Evolutionary conservation across 2,797 vertebrate genomes (phyloP), one percentile per base, ranked within the genome.

Genomic region (Acanthiza pusilla): DNA sequence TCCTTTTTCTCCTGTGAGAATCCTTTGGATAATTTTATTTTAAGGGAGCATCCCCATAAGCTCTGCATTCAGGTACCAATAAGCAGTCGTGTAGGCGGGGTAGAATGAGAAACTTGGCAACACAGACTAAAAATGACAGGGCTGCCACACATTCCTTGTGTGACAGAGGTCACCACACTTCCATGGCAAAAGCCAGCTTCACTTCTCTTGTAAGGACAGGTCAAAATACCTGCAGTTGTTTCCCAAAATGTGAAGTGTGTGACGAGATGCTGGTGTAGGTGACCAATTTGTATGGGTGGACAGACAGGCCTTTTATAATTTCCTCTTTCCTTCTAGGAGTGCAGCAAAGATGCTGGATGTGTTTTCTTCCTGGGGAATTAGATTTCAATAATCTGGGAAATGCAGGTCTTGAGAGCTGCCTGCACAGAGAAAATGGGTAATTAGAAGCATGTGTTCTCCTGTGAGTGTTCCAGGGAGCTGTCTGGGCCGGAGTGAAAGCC

Each of bases 361-460:
- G 15, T 74, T 92, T 80, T 43, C 57, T 60, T 91, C 38, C 38
- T 3, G 7, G 16, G 21, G 32, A 91, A 54, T 70, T 78, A 66
- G 51, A 34, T 77, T 65, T 63, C 63, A 70, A 7, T 23, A 13
- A 26, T 67, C 53, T 73, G 73, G 85, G 70, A 88, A 93, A 42
- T 74, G 48, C 76, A 66, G 50, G 58, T 89, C 66, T 87, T 53
- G 32, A 85, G 71, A 75, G 63, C 68, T 90, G 83, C 79, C 47
- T 93, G 77, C 60, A 13, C 48, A 25, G 85, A 77, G 58, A 42
- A 87, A 85, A 65, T 15, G 71, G 63, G 63, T 90, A 85, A 95
- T 92, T 43, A 58, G 89, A 79, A 89, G 94, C 92, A 87, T 87
- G 81, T 93, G 95, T 67, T 96, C 63, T 67, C 38, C 76, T 89